Base-by-base conservation (phyloP, 2,888 invertebrate species). In the Rhagonycha fulva region DNA sequence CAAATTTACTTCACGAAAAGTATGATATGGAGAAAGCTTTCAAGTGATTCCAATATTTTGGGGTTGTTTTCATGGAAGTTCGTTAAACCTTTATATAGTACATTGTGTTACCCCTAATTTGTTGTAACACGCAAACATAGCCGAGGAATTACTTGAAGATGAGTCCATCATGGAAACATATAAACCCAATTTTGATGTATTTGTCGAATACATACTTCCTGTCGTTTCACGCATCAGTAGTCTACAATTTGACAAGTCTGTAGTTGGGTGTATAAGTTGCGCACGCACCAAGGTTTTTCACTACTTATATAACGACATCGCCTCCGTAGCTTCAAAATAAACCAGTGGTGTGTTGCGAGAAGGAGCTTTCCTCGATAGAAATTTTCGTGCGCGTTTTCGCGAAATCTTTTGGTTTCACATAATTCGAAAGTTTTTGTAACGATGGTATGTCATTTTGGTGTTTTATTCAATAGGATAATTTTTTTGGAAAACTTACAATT, bases 191-290 rank as follows among this genome's bases (percentile, higher is more conserved):
- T 63, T 24, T 63, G 24, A 19, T 24, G 23, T 63, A 63, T 63
- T 63, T 63, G 63, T 63, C 19, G 63, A 63, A n/a, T 63, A 32
- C 32, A 12, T 32, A 63, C 24, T 63, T 63, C 63, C 63, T 63
- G 63, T 63, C 63, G 63, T 63, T 63, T 63, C n/a, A 30, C 68
- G 68, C 26, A n/a, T 68, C 30, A 68, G 73, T 69, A 62, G 32
- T 75, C 73, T 76, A 74, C 24, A 61, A 30, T 73, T 76, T 76
- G 62, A 62, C 68, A 73, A 68, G 47, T 77, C 77, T 77, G 32
- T 74, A 72, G 77, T 74, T 77, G 77, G 77, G 77, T 77, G 77
- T 77, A 77, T 62, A 60, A 68, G 71, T 66, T 77, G 77, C 77
- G 77, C 77, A 69, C 77, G 77, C 77, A 77, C 60, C 47, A 47